Evolutionary conservation across 2,113 vertebrate species (phyloP).

Genomic region (Recurvirostra avosetta): DNA sequence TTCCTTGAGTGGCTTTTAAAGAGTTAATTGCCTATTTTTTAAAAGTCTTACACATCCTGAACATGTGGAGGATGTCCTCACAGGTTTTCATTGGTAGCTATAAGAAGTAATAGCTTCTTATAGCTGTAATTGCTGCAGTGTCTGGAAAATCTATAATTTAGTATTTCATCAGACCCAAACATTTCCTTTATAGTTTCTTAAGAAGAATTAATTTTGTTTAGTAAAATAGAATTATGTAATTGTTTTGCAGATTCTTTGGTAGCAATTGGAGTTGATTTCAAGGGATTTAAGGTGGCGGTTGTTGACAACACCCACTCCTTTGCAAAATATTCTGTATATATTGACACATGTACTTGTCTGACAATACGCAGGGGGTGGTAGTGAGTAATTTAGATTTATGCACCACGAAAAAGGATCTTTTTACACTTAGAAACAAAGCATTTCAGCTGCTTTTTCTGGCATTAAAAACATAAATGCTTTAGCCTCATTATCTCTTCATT

Average conservation of each 20-base stretch:
- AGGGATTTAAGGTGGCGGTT: not conserved
- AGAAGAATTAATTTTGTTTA: not conserved
- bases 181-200: not conserved
- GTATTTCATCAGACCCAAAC: not conserved
- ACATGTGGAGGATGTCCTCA: not conserved
- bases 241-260: not conserved
- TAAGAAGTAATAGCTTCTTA: not conserved
- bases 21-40: not conserved
- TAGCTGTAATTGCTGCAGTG: not conserved
- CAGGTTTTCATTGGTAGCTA: not conserved
- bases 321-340: not conserved
- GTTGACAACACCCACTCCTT: not conserved
- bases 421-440: not conserved
- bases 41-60: not conserved
- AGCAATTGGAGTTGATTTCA: not conserved
- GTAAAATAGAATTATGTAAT: not conserved
- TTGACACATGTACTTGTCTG: not conserved
- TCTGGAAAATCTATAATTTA: not conserved
- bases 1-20: not conserved
- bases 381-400: not conserved
- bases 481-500: not conserved
- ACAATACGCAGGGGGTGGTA: not conserved
- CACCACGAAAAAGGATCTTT: not conserved
- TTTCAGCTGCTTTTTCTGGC: not conserved
- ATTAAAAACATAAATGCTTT: not conserved